phyloP scores from a whole-genome alignment of 2,888 invertebrate genomes.

The Pasiphila rectangulata region DNA sequence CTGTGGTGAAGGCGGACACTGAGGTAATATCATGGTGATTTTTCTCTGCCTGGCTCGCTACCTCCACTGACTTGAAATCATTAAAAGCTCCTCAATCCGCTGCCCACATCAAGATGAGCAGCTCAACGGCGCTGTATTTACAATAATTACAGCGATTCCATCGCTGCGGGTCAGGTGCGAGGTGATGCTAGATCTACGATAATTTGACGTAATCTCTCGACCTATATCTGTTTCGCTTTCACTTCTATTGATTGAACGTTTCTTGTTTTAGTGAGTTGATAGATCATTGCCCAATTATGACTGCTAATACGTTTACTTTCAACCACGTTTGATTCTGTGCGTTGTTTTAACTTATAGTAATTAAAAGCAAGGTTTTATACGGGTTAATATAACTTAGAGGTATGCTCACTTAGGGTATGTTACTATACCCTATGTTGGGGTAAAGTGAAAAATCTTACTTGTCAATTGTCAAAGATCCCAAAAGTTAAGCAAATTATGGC shows the following conservation, averaged over 20 bases:
- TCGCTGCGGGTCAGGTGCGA: slow-evolving; percentile 49
- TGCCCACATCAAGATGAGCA: slow-evolving; percentile 48
- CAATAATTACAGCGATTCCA: slow-evolving; percentile 59
- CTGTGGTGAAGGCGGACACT: no score
- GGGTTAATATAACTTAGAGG: no score
- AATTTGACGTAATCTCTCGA: slow-evolving; percentile 31
- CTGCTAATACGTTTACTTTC: not conserved
- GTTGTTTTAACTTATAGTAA: no score
- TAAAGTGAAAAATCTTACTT: no score
- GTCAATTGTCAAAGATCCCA: no score
- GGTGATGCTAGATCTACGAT: slow-evolving; percentile 27
- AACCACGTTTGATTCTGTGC: not conserved
- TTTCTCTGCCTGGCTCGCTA: slow-evolving; percentile 2
- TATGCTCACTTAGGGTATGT: no score
- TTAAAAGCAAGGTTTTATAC: no score
- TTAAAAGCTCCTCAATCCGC: slow-evolving; percentile 35
- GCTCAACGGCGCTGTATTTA: slow-evolving; percentile 51
- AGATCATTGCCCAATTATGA: slow-evolving; percentile 4
- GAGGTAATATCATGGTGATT: no score
- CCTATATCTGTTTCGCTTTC: slow-evolving; percentile 24
- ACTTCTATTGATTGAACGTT: slow-evolving; percentile 15
- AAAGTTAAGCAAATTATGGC: not conserved
- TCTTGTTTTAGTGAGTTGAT: slow-evolving; percentile 14
- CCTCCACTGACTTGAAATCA: slow-evolving; percentile 13
- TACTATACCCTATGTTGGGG: no score